These are phyloP conservation scores for Gymnodraco acuticeps DNA, from an alignment of 2,797 vertebrate genomes.

Conservation along the genomic window DNA sequence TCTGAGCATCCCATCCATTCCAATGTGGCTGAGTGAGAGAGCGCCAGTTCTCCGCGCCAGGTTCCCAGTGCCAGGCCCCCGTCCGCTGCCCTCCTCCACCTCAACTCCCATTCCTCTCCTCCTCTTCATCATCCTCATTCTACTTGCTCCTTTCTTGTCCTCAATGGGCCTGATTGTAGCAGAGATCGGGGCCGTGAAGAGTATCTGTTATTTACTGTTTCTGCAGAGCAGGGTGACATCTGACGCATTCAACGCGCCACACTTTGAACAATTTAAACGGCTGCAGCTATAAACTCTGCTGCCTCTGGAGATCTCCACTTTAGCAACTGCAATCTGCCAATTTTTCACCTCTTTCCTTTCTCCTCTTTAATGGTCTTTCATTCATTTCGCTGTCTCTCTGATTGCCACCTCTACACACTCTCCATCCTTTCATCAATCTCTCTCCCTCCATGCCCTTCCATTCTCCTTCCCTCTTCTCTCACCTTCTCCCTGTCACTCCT, in stretches of 20 bases:
- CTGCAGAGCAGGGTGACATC: conserved; percentile 44
- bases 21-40: conserved; percentile 65
- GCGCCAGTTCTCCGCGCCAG: conserved; percentile 74
- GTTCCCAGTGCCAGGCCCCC: conserved; percentile 53
- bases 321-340: conserved; percentile 41
- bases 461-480: conserved; percentile 35
- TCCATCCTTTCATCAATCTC: conserved; percentile 43
- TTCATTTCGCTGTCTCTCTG: conserved; percentile 52
- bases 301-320: conserved; percentile 53
- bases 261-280: conserved; percentile 50
- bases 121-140: conserved; percentile 15
- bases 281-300: conserved; percentile 37
- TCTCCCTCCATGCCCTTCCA: conserved; percentile 13
- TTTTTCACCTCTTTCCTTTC: conserved; percentile 12
- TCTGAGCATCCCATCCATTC: conserved; percentile 81
- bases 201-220: conserved; percentile 29
- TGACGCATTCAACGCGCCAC: conserved; percentile 29
- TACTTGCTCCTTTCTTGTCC: conserved; percentile 23
- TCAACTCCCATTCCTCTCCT: conserved; percentile 21
- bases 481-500: conserved; percentile 55
- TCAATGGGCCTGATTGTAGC: conserved; percentile 50
- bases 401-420: conserved; percentile 53
- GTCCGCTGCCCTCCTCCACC: conserved; percentile 42
- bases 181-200: conserved; percentile 18
- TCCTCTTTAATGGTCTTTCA: conserved; percentile 49